A percentile compares a stretch with the other conserved stretches of the same genome.
Conservation (phyloP, 1,140 invertebrate species). For the Thaumetopoea pityocampa region DNA sequence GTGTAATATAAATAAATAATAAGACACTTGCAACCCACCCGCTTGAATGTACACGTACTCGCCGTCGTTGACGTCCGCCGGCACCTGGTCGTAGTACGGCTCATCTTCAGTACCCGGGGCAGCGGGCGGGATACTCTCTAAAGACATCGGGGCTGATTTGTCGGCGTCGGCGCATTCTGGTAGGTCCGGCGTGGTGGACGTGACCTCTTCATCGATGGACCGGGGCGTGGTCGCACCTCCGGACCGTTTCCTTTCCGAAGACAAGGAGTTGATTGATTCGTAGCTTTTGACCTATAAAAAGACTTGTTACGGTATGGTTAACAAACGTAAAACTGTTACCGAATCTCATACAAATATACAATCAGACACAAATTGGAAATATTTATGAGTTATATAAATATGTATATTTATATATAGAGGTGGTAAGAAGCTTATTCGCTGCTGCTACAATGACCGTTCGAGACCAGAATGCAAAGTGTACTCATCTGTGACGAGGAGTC, state of each 20-base stretch:
- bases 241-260: conserved; percentile 68
- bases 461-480: no score
- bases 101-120: conserved; percentile 76
- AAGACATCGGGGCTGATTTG: conserved; percentile 68
- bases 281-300: conserved; percentile 77
- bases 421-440: no score
- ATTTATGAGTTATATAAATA: no score
- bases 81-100: conserved; percentile 89
- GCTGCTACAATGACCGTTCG: no score
- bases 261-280: conserved; percentile 78
- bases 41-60: conserved; percentile 87
- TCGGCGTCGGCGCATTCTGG: conserved; percentile 54
- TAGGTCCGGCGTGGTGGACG: conserved; percentile 55
- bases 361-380: no score
- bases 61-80: conserved; percentile 84
- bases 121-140: conserved; percentile 67
- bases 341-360: no score
- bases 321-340: no score
- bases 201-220: conserved; percentile 66
- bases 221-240: conserved; percentile 69
- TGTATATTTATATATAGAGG: no score
- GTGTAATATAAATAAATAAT: background rate
- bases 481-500: no score
- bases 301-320: no score
- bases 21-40: conserved; percentile 46